phyloP scores from a whole-genome alignment of 2,888 invertebrate genomes.

The Perithous albicinctus region DNA sequence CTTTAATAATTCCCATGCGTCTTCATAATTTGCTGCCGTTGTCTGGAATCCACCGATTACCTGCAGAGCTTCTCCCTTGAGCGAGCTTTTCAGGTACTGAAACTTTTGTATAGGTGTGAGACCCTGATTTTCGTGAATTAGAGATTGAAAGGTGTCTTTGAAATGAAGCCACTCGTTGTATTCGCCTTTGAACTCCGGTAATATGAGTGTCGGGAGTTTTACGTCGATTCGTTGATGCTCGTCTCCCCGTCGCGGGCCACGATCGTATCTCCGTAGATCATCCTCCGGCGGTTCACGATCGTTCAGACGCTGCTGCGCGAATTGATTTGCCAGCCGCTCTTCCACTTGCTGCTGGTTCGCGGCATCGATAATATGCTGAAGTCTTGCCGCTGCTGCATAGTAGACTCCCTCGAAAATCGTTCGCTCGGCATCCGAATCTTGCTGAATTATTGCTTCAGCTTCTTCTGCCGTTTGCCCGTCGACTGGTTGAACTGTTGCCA shows the following conservation, averaged over 20 bases:
- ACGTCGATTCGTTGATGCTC: neutral
- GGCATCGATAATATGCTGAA: conserved; percentile 30
- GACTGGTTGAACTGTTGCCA: neutral
- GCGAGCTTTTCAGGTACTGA: conserved; percentile 52
- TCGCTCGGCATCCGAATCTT: conserved; percentile 46
- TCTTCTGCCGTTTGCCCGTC: neutral
- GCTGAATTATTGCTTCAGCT: conserved; percentile 11
- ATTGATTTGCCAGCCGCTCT: neutral
- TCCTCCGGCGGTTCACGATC: conserved; percentile 3
- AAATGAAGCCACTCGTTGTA: conserved; percentile 58
- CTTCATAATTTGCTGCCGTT: conserved; percentile 41
- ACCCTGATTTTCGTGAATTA: conserved; percentile 39
- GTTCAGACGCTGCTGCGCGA: conserved; percentile 20
- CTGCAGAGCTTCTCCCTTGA: conserved; percentile 50
- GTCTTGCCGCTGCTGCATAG: conserved; percentile 33
- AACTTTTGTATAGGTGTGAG: conserved; percentile 54
- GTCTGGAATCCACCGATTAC: conserved; percentile 54
- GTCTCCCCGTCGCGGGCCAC: neutral
- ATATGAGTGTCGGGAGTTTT: conserved; percentile 45
- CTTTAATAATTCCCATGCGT: conserved; percentile 39
- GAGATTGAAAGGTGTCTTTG: conserved; percentile 49
- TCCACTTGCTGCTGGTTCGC: conserved; percentile 10
- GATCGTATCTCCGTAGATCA: neutral
- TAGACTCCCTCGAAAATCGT: conserved; percentile 44
- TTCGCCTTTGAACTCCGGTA: conserved; percentile 59